Percentiles rank a stretch among this genome's conserved stretches.
phyloP scores from a whole-genome alignment of 2,113 vertebrate genomes.

The Theristicus caerulescens region DNA sequence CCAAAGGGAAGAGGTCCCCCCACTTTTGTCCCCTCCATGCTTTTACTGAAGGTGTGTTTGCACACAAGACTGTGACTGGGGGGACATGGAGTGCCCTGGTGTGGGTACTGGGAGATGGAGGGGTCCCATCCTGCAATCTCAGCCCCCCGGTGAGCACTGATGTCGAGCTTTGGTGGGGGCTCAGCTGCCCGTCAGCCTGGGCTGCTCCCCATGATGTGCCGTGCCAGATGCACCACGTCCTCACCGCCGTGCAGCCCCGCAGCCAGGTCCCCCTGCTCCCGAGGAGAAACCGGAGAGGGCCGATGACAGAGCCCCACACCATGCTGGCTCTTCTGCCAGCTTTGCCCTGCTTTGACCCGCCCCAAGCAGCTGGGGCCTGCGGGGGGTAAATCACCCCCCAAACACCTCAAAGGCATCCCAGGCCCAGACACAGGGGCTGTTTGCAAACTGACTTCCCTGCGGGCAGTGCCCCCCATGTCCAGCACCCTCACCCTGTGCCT shows the following conservation, averaged over 20 bases:
- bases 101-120: background rate
- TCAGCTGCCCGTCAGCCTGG: background rate
- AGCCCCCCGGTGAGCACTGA: background rate
- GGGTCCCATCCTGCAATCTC: background rate
- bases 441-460: background rate
- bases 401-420: rapidly evolving
- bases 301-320: rapidly evolving
- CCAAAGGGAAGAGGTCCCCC: background rate
- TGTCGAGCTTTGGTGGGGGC: background rate
- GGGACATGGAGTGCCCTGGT: too few relatives aligned
- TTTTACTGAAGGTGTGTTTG: background rate
- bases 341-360: background rate
- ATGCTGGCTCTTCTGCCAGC: background rate
- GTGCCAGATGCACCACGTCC: background rate
- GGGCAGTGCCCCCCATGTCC: background rate
- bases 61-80: background rate
- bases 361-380: background rate
- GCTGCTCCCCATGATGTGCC: background rate
- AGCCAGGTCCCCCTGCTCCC: background rate
- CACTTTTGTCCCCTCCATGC: background rate
- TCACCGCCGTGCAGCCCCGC: rapidly evolving
- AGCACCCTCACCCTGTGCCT: background rate
- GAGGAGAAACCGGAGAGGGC: background rate
- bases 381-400: background rate
- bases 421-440: background rate